Evolutionary conservation across 2,113 vertebrate genomes (phyloP).

Genomic region (Paracanthobrama guichenoti): DNA sequence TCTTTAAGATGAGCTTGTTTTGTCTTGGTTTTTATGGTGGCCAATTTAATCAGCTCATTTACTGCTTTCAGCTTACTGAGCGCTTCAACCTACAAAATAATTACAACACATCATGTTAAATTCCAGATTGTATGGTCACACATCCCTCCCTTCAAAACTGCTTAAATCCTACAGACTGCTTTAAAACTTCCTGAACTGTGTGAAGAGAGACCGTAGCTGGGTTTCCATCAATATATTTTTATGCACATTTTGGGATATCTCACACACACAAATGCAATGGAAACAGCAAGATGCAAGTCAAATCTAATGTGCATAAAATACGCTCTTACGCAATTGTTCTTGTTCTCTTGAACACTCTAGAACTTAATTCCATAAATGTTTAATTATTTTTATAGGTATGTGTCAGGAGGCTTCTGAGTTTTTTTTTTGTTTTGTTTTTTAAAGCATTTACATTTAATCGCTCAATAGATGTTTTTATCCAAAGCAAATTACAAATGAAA

Average conservation of each 20-base stretch:
- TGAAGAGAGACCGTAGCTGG: neutral
- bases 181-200: neutral
- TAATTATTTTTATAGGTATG: neutral
- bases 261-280: neutral
- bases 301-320: neutral
- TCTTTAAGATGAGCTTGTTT: conserved; percentile 92
- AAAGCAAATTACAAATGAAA: neutral
- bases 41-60: conserved; percentile 93
- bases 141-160: neutral
- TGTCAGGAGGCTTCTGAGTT: neutral
- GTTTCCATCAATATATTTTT: neutral
- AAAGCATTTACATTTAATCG: too few species aligned
- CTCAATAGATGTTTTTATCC: neutral
- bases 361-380: neutral
- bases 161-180: neutral
- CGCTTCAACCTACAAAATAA: conserved; percentile 86
- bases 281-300: neutral
- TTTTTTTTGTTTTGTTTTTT: too few species aligned
- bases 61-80: conserved; percentile 95
- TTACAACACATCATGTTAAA: neutral
- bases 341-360: neutral
- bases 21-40: conserved; percentile 88
- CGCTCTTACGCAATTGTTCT: too few species aligned
- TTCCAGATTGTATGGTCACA: neutral
- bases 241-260: neutral